Conservation (phyloP, 2,888 invertebrate genomes). For the Ectemnius continuus region DNA sequence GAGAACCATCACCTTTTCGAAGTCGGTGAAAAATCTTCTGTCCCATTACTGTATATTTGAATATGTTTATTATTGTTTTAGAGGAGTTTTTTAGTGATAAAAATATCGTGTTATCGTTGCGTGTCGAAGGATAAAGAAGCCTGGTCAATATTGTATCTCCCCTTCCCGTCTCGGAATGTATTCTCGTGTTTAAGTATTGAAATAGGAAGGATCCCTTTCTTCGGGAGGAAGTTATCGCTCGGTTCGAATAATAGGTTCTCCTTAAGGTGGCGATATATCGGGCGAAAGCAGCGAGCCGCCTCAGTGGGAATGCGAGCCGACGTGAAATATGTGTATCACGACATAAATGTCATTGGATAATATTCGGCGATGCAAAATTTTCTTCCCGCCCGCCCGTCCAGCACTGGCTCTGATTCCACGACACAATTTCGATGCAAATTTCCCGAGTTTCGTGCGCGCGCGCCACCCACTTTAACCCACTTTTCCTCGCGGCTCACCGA, state of each 20-base stretch:
- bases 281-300: neutral
- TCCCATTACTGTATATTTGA: no score
- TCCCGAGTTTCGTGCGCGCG: neutral
- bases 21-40: no score
- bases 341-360: conserved; percentile 38
- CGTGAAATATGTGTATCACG: conserved; percentile 36
- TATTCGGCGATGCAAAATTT: conserved; percentile 34
- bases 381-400: conserved; percentile 20
- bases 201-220: conserved; percentile 9
- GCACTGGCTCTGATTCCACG: conserved; percentile 36
- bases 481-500: neutral
- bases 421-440: conserved; percentile 50
- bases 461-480: conserved; percentile 13
- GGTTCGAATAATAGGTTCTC: conserved; percentile 24
- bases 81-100: no score
- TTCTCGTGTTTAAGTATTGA: no score
- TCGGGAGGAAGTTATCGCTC: conserved; percentile 25
- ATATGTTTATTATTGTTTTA: no score
- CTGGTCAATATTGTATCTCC: no score
- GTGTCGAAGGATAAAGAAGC: no score
- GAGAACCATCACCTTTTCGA: no score
- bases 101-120: no score
- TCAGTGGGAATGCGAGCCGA: conserved; percentile 16
- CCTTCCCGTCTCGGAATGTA: no score
- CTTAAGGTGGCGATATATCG: conserved; percentile 11